phyloP scores from a whole-genome alignment of 2,888 invertebrate species.

The Mimumesa dahlbomi region DNA sequence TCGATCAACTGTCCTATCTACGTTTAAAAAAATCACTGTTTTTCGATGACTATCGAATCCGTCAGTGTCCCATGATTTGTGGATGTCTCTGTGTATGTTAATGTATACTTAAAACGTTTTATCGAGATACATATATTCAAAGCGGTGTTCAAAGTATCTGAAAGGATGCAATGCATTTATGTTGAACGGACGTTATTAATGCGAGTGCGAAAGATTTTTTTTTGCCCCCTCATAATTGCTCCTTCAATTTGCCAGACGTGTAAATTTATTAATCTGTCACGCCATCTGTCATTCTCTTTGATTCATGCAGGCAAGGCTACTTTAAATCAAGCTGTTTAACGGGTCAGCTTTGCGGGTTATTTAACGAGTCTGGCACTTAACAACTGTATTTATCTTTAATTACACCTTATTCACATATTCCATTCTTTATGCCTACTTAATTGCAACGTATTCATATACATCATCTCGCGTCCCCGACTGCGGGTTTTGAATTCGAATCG shows the following conservation, averaged over 20 bases:
- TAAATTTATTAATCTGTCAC: slow-evolving; percentile 11
- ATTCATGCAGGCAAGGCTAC: not conserved
- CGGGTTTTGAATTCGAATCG: not conserved
- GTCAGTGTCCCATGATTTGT: no score
- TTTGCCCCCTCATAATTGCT: slow-evolving; percentile 1
- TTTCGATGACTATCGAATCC: no score
- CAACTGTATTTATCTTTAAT: slow-evolving; percentile 18
- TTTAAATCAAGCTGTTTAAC: not conserved
- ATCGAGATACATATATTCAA: not conserved
- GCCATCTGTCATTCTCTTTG: slow-evolving; percentile 1
- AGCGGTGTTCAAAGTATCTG: not conserved
- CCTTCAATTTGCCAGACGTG: slow-evolving; percentile 5
- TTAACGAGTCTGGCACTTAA: not conserved
- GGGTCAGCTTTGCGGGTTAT: not conserved
- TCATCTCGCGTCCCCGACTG: not conserved
- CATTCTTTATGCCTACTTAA: slow-evolving; percentile 9
- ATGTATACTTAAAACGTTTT: no score
- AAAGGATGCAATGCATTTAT: not conserved
- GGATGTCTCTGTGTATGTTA: no score
- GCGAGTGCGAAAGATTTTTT: not conserved
- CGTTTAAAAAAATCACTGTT: no score
- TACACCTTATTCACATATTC: not conserved
- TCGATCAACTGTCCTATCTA: no score
- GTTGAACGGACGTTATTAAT: not conserved
- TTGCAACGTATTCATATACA: not conserved